These are phyloP conservation scores for Protosalanx chinensis DNA, from an alignment of 2,797 vertebrate species.

Conservation along the genomic window DNA sequence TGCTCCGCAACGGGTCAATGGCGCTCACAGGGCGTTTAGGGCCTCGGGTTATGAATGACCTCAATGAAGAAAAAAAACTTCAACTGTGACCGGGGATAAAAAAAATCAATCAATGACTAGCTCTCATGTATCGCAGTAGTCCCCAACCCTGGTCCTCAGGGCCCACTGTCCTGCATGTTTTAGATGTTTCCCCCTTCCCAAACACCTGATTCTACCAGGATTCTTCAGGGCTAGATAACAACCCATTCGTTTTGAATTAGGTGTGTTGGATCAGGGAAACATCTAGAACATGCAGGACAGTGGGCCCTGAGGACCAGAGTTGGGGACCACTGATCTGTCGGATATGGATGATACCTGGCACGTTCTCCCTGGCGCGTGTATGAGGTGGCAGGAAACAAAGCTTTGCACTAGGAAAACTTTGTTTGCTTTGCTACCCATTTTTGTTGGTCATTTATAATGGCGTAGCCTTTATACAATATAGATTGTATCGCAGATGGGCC, in stretches of 20 bases:
- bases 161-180: no score
- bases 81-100: constrained; percentile 27
- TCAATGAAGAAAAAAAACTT: constrained; percentile 43
- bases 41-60: constrained; percentile 68
- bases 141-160: no score
- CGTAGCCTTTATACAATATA: neutral
- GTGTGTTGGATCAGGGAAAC: no score
- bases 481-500: neutral
- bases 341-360: constrained; percentile 49
- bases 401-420: neutral
- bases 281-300: no score
- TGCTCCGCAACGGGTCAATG: constrained; percentile 49
- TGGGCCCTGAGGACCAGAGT: no score
- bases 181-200: no score
- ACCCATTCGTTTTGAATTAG: no score
- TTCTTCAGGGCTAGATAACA: no score
- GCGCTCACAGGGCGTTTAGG: constrained; percentile 59
- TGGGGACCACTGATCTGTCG: constrained; percentile 26
- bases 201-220: no score
- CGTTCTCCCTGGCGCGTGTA: constrained; percentile 45
- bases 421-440: neutral
- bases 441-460: no score
- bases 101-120: constrained; percentile 67
- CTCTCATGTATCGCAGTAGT: constrained; percentile 11
- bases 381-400: constrained; percentile 40